Conservation (phyloP, 2,888 invertebrate genomes). For the Mythimna ferrago region DNA sequence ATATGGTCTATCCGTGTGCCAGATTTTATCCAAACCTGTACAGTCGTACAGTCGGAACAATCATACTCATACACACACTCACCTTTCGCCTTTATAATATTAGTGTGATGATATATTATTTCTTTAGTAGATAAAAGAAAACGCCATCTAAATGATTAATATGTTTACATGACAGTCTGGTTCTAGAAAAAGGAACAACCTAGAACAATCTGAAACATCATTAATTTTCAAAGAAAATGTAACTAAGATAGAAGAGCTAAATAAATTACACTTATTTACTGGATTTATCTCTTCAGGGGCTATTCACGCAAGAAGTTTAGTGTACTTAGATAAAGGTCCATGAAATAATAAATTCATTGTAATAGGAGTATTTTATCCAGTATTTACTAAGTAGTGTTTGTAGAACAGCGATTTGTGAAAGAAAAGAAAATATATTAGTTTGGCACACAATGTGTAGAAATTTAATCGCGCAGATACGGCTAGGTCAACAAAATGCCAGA, state of each 20-base stretch:
- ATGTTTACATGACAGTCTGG: conserved; percentile 10
- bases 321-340: conserved; percentile 33
- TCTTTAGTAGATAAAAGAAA: neutral
- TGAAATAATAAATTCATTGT: conserved; percentile 34
- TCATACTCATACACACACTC: neutral
- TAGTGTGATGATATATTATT: neutral
- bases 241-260: conserved; percentile 14
- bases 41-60: no score
- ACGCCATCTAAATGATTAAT: conserved; percentile 8
- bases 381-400: neutral
- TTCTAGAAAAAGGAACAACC: neutral
- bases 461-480: no score
- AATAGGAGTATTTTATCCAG: conserved; percentile 1
- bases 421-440: no score
- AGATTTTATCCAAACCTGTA: no score
- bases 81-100: neutral
- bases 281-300: conserved; percentile 32
- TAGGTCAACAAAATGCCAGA: no score
- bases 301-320: conserved; percentile 36
- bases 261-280: conserved; percentile 50
- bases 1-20: no score
- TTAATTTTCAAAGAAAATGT: conserved; percentile 36
- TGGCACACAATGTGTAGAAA: no score
- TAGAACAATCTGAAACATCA: conserved; percentile 29
- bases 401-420: no score